These are phyloP conservation scores for Argynnis bischoffii DNA, from an alignment of 2,888 invertebrate species.

Conservation along the genomic window DNA sequence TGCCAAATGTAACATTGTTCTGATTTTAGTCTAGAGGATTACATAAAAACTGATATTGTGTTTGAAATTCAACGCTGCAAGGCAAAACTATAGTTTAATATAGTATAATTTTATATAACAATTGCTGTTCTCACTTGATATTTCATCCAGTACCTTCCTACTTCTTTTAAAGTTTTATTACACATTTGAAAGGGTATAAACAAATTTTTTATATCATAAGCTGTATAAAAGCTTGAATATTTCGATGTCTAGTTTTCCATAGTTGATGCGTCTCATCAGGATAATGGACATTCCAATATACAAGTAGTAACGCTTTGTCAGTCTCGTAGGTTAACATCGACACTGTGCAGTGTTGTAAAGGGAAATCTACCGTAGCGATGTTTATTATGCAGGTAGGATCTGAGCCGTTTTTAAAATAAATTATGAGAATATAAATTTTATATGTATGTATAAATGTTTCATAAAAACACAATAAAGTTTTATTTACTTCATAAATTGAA, in stretches of 20 bases:
- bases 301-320: slow-evolving; percentile 44
- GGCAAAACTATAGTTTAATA: no score
- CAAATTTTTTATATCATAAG: background rate
- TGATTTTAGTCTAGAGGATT: slow-evolving; percentile 13
- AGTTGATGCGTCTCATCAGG: slow-evolving; percentile 57
- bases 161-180: background rate
- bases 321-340: slow-evolving; percentile 22
- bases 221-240: background rate
- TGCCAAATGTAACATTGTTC: slow-evolving; percentile 16
- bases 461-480: no score
- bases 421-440: no score
- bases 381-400: slow-evolving; percentile 5
- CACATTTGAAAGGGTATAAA: background rate
- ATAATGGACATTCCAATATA: slow-evolving; percentile 65
- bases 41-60: background rate
- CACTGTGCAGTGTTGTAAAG: background rate
- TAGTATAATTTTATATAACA: no score
- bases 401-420: background rate
- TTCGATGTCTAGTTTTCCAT: slow-evolving; percentile 13
- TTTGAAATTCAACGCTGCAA: background rate
- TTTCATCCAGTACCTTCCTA: no score
- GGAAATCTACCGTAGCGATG: slow-evolving; percentile 12
- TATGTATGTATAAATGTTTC: background rate
- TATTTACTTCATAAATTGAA: no score
- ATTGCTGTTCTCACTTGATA: no score